phyloP scores from a whole-genome alignment of 2,888 invertebrate genomes.

The Drosophila mimica region DNA sequence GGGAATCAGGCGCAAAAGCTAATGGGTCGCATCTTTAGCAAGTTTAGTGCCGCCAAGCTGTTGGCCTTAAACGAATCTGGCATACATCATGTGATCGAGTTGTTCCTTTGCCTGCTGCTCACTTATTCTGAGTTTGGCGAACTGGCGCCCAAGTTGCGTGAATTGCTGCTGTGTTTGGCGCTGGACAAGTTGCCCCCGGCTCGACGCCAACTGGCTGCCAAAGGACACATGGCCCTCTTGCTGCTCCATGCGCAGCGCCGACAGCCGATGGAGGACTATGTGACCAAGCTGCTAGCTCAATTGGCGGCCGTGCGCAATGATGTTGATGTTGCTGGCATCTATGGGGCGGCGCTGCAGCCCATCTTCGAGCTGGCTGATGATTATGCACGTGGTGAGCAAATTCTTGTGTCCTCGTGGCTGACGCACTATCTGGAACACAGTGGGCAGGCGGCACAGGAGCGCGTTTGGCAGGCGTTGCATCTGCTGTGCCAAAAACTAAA shows the following conservation, averaged over 20 bases:
- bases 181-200: conserved; percentile 82
- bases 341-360: conserved; percentile 75
- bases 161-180: conserved; percentile 82
- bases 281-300: conserved; percentile 81
- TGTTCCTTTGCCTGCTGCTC: conserved; percentile 82
- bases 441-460: conserved; percentile 82
- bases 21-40: conserved; percentile 87
- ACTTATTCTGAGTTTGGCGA: conserved; percentile 74
- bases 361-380: conserved; percentile 78
- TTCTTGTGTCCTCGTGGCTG: conserved; percentile 83
- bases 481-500: conserved; percentile 64
- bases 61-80: conserved; percentile 86
- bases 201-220: conserved; percentile 81
- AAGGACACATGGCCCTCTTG: conserved; percentile 84
- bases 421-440: conserved; percentile 81
- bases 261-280: conserved; percentile 81
- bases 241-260: conserved; percentile 83
- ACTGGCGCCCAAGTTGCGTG: conserved; percentile 82
- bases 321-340: conserved; percentile 74
- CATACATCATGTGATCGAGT: conserved; percentile 86
- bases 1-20: conserved; percentile 84
- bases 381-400: conserved; percentile 80
- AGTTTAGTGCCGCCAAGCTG: conserved; percentile 87
- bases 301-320: conserved; percentile 76
- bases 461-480: conserved; percentile 81